Percentiles rank a stretch among this genome's conserved stretches.
phyloP scores from a whole-genome alignment of 2,113 vertebrate species.

The Athene noctua region DNA sequence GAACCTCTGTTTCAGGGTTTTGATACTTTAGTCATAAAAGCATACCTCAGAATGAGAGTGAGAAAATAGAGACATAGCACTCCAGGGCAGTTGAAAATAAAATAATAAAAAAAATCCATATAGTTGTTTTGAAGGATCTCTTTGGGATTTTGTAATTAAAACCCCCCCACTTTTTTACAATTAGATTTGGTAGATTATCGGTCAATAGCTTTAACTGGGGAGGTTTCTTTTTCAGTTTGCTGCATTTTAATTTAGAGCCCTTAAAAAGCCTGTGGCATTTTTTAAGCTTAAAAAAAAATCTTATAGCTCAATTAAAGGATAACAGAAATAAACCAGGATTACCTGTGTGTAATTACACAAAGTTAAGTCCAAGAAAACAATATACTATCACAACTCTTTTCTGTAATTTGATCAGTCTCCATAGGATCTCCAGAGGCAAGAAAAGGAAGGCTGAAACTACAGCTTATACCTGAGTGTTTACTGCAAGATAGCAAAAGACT shows the following conservation, averaged over 20 bases:
- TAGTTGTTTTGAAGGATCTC: background rate
- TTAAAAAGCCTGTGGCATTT: constrained; percentile 21
- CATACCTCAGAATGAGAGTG: background rate
- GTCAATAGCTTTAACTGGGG: background rate
- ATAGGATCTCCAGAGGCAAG: background rate
- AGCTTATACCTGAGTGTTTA: background rate
- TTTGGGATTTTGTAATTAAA: background rate
- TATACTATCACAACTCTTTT: background rate
- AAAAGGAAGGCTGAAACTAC: background rate
- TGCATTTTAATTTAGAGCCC: constrained; percentile 24
- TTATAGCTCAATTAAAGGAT: constrained; percentile 52
- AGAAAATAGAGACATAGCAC: background rate
- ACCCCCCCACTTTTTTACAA: background rate
- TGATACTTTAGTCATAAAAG: background rate
- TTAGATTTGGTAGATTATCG: background rate
- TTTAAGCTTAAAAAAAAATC: constrained; percentile 43
- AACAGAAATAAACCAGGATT: constrained; percentile 62
- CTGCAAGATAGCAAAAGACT: background rate
- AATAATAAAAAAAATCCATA: background rate
- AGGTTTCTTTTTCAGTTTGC: background rate
- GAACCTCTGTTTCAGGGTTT: background rate
- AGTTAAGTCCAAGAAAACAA: constrained; percentile 42
- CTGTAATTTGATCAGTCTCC: background rate
- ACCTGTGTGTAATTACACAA: constrained; percentile 29
- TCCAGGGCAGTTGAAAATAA: background rate